phyloP scores from a whole-genome alignment of 2,113 vertebrate genomes.

The Corapipo altera region DNA sequence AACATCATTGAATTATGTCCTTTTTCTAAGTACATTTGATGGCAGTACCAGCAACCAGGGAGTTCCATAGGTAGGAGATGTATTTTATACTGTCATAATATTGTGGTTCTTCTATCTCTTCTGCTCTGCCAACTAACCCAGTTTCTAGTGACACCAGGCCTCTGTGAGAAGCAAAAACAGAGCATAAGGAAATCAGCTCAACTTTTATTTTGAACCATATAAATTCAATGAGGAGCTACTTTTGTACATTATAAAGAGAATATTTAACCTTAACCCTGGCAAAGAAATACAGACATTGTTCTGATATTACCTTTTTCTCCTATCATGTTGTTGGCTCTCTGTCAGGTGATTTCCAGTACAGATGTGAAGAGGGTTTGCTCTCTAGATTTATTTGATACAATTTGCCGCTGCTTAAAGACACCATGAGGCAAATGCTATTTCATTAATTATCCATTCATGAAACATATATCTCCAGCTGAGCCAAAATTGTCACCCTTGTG shows the following conservation, averaged over 20 bases:
- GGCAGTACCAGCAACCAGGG: fast-evolving
- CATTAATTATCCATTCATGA: neutral
- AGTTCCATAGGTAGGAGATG: neutral
- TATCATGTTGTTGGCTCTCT: neutral
- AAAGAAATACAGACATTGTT: neutral
- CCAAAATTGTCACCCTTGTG: neutral
- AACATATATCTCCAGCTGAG: neutral
- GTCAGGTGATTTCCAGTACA: neutral
- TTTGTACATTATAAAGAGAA: neutral
- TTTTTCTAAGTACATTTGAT: neutral
- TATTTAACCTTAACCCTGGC: neutral
- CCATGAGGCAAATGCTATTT: neutral
- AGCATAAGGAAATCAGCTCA: neutral
- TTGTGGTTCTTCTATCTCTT: neutral
- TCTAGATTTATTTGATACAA: neutral
- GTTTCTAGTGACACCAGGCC: neutral
- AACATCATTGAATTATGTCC: neutral
- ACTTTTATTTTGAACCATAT: neutral
- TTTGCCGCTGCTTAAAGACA: neutral
- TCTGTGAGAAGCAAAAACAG: neutral
- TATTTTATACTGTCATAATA: neutral
- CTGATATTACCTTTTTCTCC: neutral
- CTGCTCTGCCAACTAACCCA: neutral
- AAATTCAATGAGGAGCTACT: neutral
- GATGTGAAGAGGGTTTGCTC: neutral